Evolutionary conservation across 2,797 vertebrate genomes (phyloP).

Genomic region (Alosa sapidissima): DNA sequence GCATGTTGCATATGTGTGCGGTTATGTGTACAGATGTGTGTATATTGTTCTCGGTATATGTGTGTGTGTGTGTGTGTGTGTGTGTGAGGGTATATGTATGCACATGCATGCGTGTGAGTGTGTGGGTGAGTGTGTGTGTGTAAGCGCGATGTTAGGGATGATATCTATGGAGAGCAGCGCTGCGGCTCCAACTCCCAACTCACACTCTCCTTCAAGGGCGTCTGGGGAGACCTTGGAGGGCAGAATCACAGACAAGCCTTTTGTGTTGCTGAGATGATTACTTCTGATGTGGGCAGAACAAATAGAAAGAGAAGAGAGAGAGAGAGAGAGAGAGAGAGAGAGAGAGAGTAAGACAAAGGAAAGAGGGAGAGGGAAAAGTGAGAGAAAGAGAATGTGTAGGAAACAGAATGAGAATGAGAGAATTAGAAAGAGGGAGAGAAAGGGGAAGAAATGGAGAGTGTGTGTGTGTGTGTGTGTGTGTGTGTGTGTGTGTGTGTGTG

Average conservation of each 20-base stretch:
- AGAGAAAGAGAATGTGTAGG: not conserved
- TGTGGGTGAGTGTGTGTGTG: not conserved
- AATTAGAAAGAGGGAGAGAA: not conserved
- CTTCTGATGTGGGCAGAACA: constrained; percentile 12
- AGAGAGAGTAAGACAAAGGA: not conserved
- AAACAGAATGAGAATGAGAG: too few species aligned
- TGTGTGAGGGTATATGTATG: not conserved
- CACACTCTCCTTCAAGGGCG: constrained; percentile 69
- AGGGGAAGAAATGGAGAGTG: not conserved
- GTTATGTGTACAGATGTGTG: not conserved
- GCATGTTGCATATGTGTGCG: too few species aligned
- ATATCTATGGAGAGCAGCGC: not conserved
- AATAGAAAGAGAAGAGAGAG: not conserved
- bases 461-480: not conserved
- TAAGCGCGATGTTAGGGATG: not conserved
- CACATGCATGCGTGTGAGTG: not conserved
- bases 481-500: not conserved
- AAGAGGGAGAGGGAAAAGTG: not conserved
- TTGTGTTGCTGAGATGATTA: constrained; percentile 17
- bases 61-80: not conserved
- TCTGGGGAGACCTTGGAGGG: constrained; percentile 72
- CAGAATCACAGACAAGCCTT: constrained; percentile 63
- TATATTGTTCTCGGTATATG: not conserved
- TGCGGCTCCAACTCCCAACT: not conserved
- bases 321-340: not conserved